A percentile compares a stretch with the other conserved stretches of the same genome.
Evolutionary conservation across 2,113 vertebrate genomes (phyloP).

Genomic region (Thunnus thynnus): DNA sequence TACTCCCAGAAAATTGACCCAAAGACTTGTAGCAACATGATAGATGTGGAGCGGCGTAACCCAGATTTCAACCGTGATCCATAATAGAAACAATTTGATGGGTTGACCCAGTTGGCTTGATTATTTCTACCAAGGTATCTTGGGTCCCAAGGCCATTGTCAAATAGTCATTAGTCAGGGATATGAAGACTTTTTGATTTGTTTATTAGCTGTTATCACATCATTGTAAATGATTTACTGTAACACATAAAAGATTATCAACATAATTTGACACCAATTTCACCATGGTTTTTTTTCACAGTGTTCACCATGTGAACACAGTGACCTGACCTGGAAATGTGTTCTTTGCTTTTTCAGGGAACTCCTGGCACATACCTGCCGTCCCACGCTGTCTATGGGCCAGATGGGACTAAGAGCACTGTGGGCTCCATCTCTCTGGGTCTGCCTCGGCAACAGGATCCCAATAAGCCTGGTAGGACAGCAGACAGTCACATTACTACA

Average conservation of each 20-base stretch:
- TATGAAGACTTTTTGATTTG: not conserved
- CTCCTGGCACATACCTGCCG: constrained; percentile 95
- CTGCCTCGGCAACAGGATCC: constrained; percentile 95
- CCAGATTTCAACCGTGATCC: not conserved
- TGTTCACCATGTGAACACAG: constrained; percentile 4
- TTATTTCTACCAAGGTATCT: too few species aligned
- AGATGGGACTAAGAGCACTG: constrained; percentile 91
- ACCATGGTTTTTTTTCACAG: constrained; percentile 6
- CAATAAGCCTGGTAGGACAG: constrained; percentile 89
- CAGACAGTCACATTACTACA: constrained; percentile 5
- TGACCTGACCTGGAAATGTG: constrained; percentile 31
- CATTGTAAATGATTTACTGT: not conserved
- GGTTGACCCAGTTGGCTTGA: not conserved
- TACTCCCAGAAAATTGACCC: too few species aligned
- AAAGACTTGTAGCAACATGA: too few species aligned
- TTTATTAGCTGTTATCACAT: not conserved
- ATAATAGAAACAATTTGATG: not conserved
- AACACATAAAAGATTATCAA: not conserved
- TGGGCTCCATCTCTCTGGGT: constrained; percentile 96
- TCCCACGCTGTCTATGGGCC: constrained; percentile 91
- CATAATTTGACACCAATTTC: not conserved
- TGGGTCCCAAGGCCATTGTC: not conserved
- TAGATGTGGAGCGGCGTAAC: not conserved
- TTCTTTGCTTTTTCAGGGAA: constrained; percentile 87
- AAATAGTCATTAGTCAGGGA: not conserved